Evolutionary conservation across 2,113 vertebrate genomes (phyloP).

Genomic region (Panurus biarmicus): DNA sequence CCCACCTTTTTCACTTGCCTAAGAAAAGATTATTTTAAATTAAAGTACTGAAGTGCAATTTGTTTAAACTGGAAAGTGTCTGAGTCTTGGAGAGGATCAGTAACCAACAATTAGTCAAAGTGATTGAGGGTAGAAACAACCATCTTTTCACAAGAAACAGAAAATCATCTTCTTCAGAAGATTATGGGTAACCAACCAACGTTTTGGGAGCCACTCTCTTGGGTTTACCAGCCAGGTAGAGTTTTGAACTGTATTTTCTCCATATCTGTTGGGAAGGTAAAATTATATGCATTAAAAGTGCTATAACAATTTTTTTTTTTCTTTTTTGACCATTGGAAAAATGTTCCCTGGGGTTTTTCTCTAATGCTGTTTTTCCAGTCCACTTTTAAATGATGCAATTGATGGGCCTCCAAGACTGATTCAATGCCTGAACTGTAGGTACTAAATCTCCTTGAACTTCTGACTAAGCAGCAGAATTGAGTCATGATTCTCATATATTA

Average conservation of each 20-base stretch:
- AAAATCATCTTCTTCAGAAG: not conserved
- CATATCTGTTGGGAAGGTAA: not conserved
- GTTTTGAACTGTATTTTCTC: not conserved
- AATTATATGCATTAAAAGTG: not conserved
- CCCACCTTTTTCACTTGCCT: not conserved
- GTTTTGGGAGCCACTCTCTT: not conserved
- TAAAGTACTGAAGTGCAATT: not conserved
- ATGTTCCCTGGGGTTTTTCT: not conserved
- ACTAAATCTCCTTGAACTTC: slow-evolving; percentile 6
- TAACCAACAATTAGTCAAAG: not conserved
- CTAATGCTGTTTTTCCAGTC: not conserved
- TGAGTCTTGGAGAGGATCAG: not conserved
- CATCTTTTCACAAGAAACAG: not conserved
- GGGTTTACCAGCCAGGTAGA: not conserved
- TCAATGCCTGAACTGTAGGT: not conserved
- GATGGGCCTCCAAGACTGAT: not conserved
- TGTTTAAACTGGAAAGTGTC: not conserved
- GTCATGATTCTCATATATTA: not conserved
- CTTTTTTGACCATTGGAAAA: not conserved
- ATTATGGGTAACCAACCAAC: not conserved
- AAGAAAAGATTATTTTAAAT: not conserved
- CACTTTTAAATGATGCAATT: not conserved
- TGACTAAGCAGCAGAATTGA: not conserved
- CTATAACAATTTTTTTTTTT: not conserved
- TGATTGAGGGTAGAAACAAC: not conserved